Evolutionary conservation across 2,797 vertebrate species (phyloP), one percentile per base, ranked within the genome.

Genomic region (Lagocephalus sceleratus): DNA sequence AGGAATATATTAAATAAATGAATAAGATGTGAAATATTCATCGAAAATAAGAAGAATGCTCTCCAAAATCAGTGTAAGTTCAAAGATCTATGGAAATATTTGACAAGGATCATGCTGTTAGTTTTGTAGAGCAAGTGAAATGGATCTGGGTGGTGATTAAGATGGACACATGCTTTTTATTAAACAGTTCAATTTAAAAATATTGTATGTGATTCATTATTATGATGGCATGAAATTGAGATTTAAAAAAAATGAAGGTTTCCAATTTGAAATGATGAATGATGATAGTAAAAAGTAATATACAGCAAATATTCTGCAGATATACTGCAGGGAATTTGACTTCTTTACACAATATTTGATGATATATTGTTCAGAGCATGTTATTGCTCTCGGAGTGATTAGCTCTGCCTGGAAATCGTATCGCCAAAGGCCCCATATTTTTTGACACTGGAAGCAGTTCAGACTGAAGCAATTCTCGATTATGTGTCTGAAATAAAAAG

Each of bases 401-500:
- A 71, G 51, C 59, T 51, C 44, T 48, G 58, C 38, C 25, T 12
- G 38, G 51, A 41, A 69, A 70, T 71, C 29, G 5, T 20, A 2
- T 26, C 47, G 68, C 72, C 59, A 51, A 53, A 59, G 61, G 73
- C 70, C 63, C 66, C 58, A 51, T 23, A 12, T 43, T 63, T 50
- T 70, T 54, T 60, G 71, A 61, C 54, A 63, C 59, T 63, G 46
- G n/a, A 41, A 47, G 46, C 32, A 64, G 58, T 64, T 68, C 19
- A 51, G 44, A 66, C 50, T 19, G 51, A 69, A 68, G 58, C 15
- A 35, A 35, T 54, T 69, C 46, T 56, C 41, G 46, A 48, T 50
- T 56, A 50, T 44, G 60, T 47, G n/a, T 61, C 19, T n/a, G n/a
- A 63, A 58, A 23, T 29, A 52, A 54, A 49, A 64, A 32, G 4